phyloP scores from a whole-genome alignment of 1,140 invertebrate genomes.

The Bilobella aurantiaca region DNA sequence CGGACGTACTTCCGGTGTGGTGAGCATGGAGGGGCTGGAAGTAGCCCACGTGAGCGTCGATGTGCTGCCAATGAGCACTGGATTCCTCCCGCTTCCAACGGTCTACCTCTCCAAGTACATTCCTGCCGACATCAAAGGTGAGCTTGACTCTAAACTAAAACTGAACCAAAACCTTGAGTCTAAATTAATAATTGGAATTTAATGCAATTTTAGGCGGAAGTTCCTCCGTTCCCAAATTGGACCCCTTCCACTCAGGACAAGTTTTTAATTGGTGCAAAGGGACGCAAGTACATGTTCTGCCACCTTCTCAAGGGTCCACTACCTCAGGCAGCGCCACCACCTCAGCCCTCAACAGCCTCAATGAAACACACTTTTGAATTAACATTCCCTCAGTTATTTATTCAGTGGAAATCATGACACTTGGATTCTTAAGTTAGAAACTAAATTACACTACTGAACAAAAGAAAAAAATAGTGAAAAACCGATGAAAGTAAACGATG shows the following conservation, averaged over 20 bases:
- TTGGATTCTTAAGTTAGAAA: no score
- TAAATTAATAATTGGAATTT: not conserved
- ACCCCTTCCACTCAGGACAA: constrained; percentile 28
- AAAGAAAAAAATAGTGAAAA: no score
- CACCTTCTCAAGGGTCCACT: constrained; percentile 20
- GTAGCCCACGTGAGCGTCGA: constrained; percentile 68
- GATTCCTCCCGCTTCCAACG: constrained; percentile 74
- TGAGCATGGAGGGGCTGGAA: constrained; percentile 54
- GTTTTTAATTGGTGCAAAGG: constrained; percentile 31
- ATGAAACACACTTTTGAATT: constrained; percentile 1
- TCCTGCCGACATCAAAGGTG: constrained; percentile 52
- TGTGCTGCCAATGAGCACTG: constrained; percentile 79
- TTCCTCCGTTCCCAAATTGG: constrained; percentile 24
- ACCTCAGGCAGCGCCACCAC: not conserved
- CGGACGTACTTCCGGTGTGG: constrained; percentile 27
- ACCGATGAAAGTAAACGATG: no score
- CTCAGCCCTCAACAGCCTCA: no score
- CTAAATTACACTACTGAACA: no score
- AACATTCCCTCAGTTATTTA: no score
- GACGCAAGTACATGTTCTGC: constrained; percentile 30
- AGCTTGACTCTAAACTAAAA: not conserved
- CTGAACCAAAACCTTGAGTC: not conserved
- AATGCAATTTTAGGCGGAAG: constrained; percentile 19
- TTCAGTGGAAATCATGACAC: no score
- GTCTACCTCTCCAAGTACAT: constrained; percentile 86